Percentiles rank a stretch among this genome's conserved stretches.
phyloP scores from a whole-genome alignment of 2,888 invertebrate species.

The Thereva nobilitata region DNA sequence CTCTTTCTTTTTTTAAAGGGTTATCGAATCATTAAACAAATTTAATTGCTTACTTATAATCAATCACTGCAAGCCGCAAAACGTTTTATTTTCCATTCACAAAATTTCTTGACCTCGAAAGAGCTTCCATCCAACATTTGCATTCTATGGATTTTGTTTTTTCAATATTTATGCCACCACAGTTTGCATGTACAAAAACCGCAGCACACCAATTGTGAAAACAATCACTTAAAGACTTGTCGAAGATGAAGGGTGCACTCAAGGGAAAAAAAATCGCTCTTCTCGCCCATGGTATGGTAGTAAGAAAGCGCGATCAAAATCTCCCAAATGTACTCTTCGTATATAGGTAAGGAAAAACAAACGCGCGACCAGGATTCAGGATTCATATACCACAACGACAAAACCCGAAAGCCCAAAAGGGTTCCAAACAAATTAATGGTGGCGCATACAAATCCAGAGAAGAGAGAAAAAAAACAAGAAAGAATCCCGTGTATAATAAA shows the following conservation, averaged over 20 bases:
- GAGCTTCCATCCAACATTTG: no score
- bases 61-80: no score
- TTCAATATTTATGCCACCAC: no score
- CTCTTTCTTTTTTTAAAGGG: no score
- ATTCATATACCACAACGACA: not conserved
- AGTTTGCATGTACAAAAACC: no score
- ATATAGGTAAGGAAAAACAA: not conserved
- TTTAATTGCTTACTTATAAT: no score
- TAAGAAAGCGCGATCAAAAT: not conserved
- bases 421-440: no score
- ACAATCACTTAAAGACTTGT: constrained; percentile 14
- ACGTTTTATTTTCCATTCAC: no score
- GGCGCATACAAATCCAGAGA: not conserved
- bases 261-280: not conserved
- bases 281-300: not conserved
- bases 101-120: no score
- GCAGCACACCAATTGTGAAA: not conserved
- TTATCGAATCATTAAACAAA: no score
- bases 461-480: not conserved
- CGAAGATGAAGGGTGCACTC: constrained; percentile 6
- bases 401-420: no score
- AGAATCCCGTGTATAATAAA: not conserved
- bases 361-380: not conserved
- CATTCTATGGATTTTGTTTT: no score
- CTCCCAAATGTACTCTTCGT: not conserved